phyloP scores from a whole-genome alignment of 2,113 vertebrate species.

The Bambusicola thoracicus region DNA sequence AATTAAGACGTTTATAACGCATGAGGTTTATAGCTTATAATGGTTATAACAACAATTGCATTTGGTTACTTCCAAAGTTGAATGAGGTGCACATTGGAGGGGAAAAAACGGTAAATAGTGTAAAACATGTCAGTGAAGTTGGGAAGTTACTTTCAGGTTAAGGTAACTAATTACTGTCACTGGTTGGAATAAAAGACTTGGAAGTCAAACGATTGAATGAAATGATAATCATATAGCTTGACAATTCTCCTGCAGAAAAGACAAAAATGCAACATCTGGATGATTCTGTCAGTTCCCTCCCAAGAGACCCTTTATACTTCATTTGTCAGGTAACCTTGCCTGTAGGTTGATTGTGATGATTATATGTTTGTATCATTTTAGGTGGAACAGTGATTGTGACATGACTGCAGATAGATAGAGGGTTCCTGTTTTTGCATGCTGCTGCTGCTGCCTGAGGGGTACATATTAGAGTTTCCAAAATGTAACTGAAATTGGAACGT shows the following conservation, averaged over 20 bases:
- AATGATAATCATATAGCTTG: background rate
- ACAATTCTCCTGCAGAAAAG: background rate
- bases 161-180: background rate
- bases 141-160: background rate
- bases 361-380: background rate
- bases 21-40: background rate
- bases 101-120: background rate
- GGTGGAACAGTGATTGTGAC: background rate
- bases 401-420: background rate
- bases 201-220: background rate
- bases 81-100: background rate
- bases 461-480: background rate
- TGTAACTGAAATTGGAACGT: background rate
- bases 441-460: background rate
- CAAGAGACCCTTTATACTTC: background rate
- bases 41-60: background rate
- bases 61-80: background rate
- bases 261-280: background rate
- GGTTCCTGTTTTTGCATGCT: background rate
- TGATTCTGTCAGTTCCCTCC: background rate
- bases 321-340: background rate
- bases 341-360: background rate
- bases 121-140: background rate
- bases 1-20: background rate
- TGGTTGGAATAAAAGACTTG: rapidly evolving